Evolutionary conservation across 2,888 invertebrate species (phyloP).

Genomic region (Hoplodrina blanda): DNA sequence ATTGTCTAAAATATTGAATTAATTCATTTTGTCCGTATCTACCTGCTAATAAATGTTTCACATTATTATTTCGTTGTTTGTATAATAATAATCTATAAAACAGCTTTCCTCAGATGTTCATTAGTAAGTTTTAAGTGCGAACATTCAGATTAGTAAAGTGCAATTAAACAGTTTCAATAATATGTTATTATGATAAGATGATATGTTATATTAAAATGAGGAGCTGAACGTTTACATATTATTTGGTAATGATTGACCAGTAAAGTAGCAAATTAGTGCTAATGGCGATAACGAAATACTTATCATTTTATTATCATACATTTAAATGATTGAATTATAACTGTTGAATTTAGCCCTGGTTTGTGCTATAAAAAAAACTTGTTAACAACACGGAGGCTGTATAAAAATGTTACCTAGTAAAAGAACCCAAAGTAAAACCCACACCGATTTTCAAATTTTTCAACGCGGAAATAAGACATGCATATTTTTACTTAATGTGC

Average conservation of each 20-base stretch:
- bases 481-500: constrained; percentile 37
- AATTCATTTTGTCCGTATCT: constrained; percentile 74
- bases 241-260: constrained; percentile 42
- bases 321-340: constrained; percentile 4
- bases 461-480: not conserved
- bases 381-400: constrained; percentile 11
- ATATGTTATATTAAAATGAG: constrained; percentile 36
- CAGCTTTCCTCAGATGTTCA: constrained; percentile 45
- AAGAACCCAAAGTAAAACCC: not conserved
- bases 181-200: constrained; percentile 50
- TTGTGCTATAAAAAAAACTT: not conserved
- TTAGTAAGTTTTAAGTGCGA: constrained; percentile 56
- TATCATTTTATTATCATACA: constrained; percentile 23
- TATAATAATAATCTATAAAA: constrained; percentile 44
- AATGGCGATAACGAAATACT: constrained; percentile 31
- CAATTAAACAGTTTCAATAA: constrained; percentile 50
- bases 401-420: not conserved
- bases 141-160: constrained; percentile 51
- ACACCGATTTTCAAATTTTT: not conserved
- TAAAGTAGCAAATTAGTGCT: constrained; percentile 49
- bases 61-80: constrained; percentile 62
- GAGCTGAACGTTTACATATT: constrained; percentile 41
- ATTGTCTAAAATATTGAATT: constrained; percentile 83
- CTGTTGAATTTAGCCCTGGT: constrained; percentile 5
- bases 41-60: constrained; percentile 67